Percentiles rank a stretch among this genome's conserved stretches.
Evolutionary conservation across 2,797 vertebrate genomes (phyloP).

Genomic region (Scleropages formosus): DNA sequence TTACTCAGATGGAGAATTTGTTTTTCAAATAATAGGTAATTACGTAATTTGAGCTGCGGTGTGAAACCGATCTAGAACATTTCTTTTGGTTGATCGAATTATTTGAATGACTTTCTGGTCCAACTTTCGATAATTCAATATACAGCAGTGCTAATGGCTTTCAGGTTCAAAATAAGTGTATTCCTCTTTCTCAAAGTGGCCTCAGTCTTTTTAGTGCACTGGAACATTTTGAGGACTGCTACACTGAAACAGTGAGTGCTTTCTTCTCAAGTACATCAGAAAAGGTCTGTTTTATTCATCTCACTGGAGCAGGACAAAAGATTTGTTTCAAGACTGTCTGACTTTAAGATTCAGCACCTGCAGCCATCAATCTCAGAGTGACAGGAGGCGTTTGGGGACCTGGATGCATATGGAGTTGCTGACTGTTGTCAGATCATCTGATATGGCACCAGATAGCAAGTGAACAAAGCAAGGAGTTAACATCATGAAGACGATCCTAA

Average conservation of each 20-base stretch:
- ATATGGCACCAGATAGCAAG: neutral
- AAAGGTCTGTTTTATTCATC: slow-evolving; percentile 33
- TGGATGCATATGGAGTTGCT: neutral
- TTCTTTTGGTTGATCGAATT: slow-evolving; percentile 47
- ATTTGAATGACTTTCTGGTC: slow-evolving; percentile 59
- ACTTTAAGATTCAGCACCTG: slow-evolving; percentile 33
- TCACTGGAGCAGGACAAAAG: slow-evolving; percentile 27
- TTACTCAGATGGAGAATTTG: neutral
- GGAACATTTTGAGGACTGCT: slow-evolving; percentile 16
- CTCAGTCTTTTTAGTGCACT: slow-evolving; percentile 31
- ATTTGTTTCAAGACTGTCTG: slow-evolving; percentile 21
- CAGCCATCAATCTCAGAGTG: slow-evolving; percentile 34
- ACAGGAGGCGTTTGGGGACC: slow-evolving; percentile 28
- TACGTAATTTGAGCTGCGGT: slow-evolving; percentile 42
- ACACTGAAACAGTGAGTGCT: neutral
- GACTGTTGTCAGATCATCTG: slow-evolving; percentile 9
- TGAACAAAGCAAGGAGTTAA: neutral
- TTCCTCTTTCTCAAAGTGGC: slow-evolving; percentile 31
- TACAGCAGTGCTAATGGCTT: slow-evolving; percentile 36
- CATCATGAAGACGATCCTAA: neutral
- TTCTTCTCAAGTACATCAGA: slow-evolving; percentile 18
- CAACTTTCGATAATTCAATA: slow-evolving; percentile 54
- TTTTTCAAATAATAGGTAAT: slow-evolving; percentile 42
- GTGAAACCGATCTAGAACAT: slow-evolving; percentile 39
- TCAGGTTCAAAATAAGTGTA: slow-evolving; percentile 37